phyloP scores from a whole-genome alignment of 92 coral and sea anemone genomes.

The Palythoa heliodiscus region DNA sequence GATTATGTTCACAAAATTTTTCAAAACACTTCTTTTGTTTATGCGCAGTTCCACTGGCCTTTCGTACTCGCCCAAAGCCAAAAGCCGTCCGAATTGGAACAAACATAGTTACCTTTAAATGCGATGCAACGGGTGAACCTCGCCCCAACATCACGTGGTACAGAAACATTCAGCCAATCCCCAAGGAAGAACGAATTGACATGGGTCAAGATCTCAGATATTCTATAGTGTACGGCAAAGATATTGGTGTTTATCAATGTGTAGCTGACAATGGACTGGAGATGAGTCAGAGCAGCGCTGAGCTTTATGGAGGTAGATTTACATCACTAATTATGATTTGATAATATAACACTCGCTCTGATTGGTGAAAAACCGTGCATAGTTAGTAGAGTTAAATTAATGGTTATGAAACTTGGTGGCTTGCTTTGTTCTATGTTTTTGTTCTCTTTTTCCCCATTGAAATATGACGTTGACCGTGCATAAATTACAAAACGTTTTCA shows the following conservation, averaged over 20 bases:
- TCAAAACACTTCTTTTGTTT: neutral
- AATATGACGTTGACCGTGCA: too few relatives aligned
- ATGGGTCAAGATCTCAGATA: constrained; percentile 60
- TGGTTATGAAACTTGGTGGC: too few relatives aligned
- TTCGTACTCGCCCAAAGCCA: constrained; percentile 67
- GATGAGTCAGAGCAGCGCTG: constrained; percentile 81
- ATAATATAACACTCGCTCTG: too few relatives aligned
- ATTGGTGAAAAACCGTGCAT: too few relatives aligned
- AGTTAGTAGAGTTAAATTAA: too few relatives aligned
- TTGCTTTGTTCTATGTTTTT: too few relatives aligned
- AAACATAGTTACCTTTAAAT: constrained; percentile 61
- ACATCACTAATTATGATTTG: neutral
- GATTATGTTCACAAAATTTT: neutral
- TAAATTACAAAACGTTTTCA: too few relatives aligned
- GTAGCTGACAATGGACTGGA: constrained; percentile 90
- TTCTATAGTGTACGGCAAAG: constrained; percentile 69
- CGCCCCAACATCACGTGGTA: constrained; percentile 92
- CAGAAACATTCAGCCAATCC: constrained; percentile 64
- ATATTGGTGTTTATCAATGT: constrained; percentile 90
- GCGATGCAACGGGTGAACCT: constrained; percentile 86
- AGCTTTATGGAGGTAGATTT: constrained; percentile 61
- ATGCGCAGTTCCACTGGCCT: constrained; percentile 74
- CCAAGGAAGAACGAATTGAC: constrained; percentile 57
- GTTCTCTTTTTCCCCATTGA: too few relatives aligned
- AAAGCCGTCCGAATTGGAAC: constrained; percentile 55